Conservation (phyloP, 2,797 vertebrate species). For the Xyrichtys novacula region DNA sequence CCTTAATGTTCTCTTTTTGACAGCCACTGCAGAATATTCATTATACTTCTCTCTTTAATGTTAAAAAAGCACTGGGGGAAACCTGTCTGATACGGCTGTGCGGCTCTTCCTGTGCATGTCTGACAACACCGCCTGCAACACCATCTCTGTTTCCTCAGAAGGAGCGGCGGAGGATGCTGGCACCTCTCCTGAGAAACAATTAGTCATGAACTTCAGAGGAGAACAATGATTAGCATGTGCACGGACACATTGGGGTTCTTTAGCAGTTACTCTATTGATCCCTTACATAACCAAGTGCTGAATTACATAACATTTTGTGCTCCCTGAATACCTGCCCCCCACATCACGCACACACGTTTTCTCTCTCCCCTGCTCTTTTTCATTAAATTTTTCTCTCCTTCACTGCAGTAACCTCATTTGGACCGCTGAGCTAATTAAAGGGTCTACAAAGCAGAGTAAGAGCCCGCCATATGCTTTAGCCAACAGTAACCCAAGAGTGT, state of each 20-base stretch:
- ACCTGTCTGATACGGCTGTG: slow-evolving; percentile 35
- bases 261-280: slow-evolving; percentile 63
- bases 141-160: slow-evolving; percentile 52
- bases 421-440: slow-evolving; percentile 74
- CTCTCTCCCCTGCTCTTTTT: slow-evolving; percentile 21
- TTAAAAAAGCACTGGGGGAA: slow-evolving; percentile 25
- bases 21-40: slow-evolving; percentile 14
- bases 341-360: slow-evolving; percentile 2
- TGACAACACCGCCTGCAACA: slow-evolving; percentile 63
- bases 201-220: slow-evolving; percentile 72
- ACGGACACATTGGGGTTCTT: slow-evolving; percentile 11
- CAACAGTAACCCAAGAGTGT: slow-evolving; percentile 59
- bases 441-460: slow-evolving; percentile 60
- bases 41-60: slow-evolving; percentile 26
- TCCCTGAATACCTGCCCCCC: slow-evolving; percentile 34
- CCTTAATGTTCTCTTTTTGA: slow-evolving; percentile 1
- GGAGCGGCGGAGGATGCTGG: slow-evolving; percentile 62
- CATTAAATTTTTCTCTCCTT: slow-evolving; percentile 41
- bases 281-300: slow-evolving; percentile 65
- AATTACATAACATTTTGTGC: slow-evolving; percentile 64
- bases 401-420: slow-evolving; percentile 74
- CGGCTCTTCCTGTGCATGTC: slow-evolving; percentile 30
- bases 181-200: slow-evolving; percentile 77
- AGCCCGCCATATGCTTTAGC: slow-evolving; percentile 67
- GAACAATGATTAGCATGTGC: slow-evolving; percentile 69